Base-by-base conservation (phyloP, 2,888 invertebrate genomes). In the Norana najaformis region DNA sequence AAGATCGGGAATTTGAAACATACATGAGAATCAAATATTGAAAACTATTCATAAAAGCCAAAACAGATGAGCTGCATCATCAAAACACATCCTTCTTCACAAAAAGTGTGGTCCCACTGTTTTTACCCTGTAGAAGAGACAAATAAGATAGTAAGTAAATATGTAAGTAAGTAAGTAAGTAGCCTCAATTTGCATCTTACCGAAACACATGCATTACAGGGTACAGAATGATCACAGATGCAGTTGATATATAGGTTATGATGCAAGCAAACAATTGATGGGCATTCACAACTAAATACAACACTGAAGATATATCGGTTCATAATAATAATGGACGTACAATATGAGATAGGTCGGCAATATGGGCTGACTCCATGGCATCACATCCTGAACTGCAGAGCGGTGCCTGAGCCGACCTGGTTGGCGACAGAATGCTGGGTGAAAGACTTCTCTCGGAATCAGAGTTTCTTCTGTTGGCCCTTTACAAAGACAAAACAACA, bases 381-480 rank as follows among this genome's bases (percentile, higher is more conserved):
- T 37, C 41, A 53, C n/a, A 47, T 89, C 47, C 47, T 47, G 69
- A 53, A 35, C 89, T 53, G 35, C 47, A 89, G n/a, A 69, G 53
- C 8, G 36, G 89, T 36, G 13, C 37, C 89, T 85, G 20, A 85
- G 37, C 37, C 6, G 85, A 36, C 35, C 34, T 23, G 23, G 35
- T 36, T 36, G 85, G 85, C 18, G 85, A 85, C 8, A 36, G 85
- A 36, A 36, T 85, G 85, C 16, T 23, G 35, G 85, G 85, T 8
- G 23, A 85, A 37, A 23, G 85, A 85, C 20, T 37, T 85, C 85
- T 85, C 23, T 85, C 85, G 20, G 85, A 85, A 85, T 85, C 85
- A 8, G 85, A 85, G 8, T 85, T 5, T 35, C 35, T 85, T 37
- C 37, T 85, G 35, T 35, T 36, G 11, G 36, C 36, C 37, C 85